Evolutionary conservation across 2,888 invertebrate species (phyloP), one percentile per base, ranked within the genome.

Genomic region (Volucella zonaria): DNA sequence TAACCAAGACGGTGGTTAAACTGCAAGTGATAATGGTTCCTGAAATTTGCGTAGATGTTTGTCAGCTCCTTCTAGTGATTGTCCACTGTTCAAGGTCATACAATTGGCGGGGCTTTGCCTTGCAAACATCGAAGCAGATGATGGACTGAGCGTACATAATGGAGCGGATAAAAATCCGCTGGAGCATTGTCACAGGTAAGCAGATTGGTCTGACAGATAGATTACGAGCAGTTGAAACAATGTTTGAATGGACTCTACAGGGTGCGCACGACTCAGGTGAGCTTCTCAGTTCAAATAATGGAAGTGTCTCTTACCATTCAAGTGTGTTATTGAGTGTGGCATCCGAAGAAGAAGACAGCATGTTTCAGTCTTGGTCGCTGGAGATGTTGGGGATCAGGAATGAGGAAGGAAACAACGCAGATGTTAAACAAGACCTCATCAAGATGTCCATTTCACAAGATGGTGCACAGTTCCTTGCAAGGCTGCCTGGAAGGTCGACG

Each of bases 381-480:
- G n/a, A n/a, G n/a, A n/a, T n/a, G n/a, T n/a, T n/a, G n/a, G n/a
- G n/a, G n/a, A n/a, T n/a, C n/a, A n/a, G n/a, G n/a, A n/a, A n/a
- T n/a, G n/a, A n/a, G n/a, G n/a, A n/a, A n/a, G n/a, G n/a, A n/a
- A n/a, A n/a, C n/a, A n/a, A n/a, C n/a, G n/a, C n/a, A n/a, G n/a
- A n/a, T n/a, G n/a, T n/a, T n/a, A n/a, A n/a, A n/a, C n/a, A n/a
- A 15, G 38, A 31, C 23, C 38, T 77, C 1, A 77, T 56, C 12
- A 42, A 43, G 6, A 74, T 31, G n/a, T 74, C 56, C 74, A 54
- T 74, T 2, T 12, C 3, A 18, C 64, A 40, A 40, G 11, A 59
- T 12, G 67, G 51, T n/a, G 14, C n/a, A 9, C 59, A 51, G 3
- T 59, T 58, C 40, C 42, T 49, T 10, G 77, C 70, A 42, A 70